Percentiles rank a stretch among this genome's conserved stretches.
These are phyloP conservation scores for Cyrtorhinus lividipennis DNA, from an alignment of 1,140 invertebrate species.

Conservation along the genomic window DNA sequence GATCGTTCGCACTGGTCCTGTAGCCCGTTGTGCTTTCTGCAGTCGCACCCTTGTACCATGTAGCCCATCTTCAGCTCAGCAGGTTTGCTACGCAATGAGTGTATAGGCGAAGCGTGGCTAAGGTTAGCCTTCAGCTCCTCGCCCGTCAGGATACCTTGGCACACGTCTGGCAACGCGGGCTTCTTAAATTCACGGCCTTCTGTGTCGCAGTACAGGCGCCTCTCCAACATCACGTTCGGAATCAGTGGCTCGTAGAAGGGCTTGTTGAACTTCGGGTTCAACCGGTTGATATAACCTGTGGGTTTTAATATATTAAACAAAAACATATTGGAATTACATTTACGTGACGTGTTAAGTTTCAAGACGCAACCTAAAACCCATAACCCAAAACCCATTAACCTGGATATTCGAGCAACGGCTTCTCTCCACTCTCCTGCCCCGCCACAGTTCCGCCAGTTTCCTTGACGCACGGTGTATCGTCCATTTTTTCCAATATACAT, in stretches of 20 bases:
- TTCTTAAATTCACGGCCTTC: background rate
- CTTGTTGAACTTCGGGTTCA: constrained; percentile 10
- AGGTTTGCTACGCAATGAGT: background rate
- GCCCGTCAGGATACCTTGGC: background rate
- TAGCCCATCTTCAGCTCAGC: constrained; percentile 4
- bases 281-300: constrained; percentile 14
- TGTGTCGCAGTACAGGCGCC: background rate
- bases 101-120: background rate
- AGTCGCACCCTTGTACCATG: constrained; percentile 13
- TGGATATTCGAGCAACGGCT: constrained; percentile 14
- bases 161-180: background rate
- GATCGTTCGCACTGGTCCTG: constrained; percentile 12
- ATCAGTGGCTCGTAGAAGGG: constrained; percentile 2
- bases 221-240: constrained; percentile 1
- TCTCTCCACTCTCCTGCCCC: background rate
- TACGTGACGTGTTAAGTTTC: too few species aligned
- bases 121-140: background rate
- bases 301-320: too few species aligned
- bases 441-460: background rate
- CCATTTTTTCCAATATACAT: constrained; percentile 18
- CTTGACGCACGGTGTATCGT: constrained; percentile 12
- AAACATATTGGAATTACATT: too few species aligned
- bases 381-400: too few species aligned
- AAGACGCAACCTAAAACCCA: too few species aligned
- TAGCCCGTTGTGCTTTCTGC: constrained; percentile 13